These are phyloP conservation scores for Nycticryphes semicollaris DNA, from an alignment of 2,113 vertebrate species.

Conservation along the genomic window DNA sequence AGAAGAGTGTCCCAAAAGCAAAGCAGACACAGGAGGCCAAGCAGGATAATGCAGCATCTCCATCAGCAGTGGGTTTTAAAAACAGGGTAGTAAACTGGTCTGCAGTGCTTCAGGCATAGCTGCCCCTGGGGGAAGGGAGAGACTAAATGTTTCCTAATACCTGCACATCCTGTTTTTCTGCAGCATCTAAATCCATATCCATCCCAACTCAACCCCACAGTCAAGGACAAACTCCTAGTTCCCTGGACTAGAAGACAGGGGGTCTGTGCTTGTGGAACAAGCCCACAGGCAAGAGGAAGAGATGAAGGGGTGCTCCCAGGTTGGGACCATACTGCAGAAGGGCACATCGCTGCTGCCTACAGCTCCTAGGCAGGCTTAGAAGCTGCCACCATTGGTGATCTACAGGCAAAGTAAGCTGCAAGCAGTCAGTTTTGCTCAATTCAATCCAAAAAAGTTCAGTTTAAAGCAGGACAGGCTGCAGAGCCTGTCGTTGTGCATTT, in stretches of 20 bases:
- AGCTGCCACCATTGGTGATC: not conserved
- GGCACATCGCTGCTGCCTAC: not conserved
- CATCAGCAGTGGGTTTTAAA: not conserved
- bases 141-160: not conserved
- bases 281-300: not conserved
- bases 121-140: not conserved
- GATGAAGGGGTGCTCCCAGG: not conserved
- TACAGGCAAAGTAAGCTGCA: not conserved
- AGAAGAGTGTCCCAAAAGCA: not conserved
- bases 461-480: not conserved
- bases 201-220: not conserved
- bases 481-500: not conserved
- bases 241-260: not conserved
- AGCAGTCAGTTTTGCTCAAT: not conserved
- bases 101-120: not conserved
- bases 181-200: not conserved
- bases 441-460: not conserved
- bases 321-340: not conserved
- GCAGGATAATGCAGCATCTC: not conserved
- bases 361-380: not conserved
- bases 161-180: not conserved
- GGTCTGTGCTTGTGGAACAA: not conserved
- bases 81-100: not conserved
- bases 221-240: not conserved
- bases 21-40: not conserved